These are phyloP conservation scores for Odontesthes bonariensis DNA, from an alignment of 2,113 vertebrate species.

Conservation along the genomic window DNA sequence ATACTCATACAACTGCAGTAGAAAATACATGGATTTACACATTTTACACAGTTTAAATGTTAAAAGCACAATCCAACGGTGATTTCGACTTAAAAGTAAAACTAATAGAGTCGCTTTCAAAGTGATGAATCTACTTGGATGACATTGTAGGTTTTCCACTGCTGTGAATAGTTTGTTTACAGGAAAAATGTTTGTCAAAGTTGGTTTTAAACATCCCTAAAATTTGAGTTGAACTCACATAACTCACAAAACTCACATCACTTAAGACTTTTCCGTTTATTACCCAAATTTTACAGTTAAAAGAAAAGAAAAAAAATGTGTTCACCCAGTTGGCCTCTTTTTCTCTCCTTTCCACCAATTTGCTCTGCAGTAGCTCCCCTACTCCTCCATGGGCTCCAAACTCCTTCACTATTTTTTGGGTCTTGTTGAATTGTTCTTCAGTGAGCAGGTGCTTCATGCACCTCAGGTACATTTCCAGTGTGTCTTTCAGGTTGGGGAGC, in stretches of 20 bases:
- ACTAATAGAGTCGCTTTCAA: background rate
- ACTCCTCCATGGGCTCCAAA: slow-evolving; percentile 88
- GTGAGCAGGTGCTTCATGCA: slow-evolving; percentile 90
- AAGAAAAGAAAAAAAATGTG: background rate
- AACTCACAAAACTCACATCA: too few species aligned
- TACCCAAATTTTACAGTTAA: background rate
- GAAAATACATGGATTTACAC: background rate
- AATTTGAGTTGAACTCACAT: background rate
- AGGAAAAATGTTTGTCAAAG: background rate
- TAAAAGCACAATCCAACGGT: background rate
- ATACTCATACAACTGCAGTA: slow-evolving; percentile 89
- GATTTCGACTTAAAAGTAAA: background rate
- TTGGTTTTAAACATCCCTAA: background rate
- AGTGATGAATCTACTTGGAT: too few species aligned
- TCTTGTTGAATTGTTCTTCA: slow-evolving; percentile 89
- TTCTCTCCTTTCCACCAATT: slow-evolving; percentile 87
- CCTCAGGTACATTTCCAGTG: slow-evolving; percentile 88
- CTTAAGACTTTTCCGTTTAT: background rate
- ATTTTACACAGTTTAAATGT: background rate
- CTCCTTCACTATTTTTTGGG: slow-evolving; percentile 82
- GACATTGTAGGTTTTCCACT: background rate
- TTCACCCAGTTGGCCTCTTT: slow-evolving; percentile 91
- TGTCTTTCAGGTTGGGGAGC: slow-evolving; percentile 89
- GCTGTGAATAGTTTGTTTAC: background rate
- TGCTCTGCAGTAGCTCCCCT: slow-evolving; percentile 90